phyloP scores from a whole-genome alignment of 2,888 invertebrate species.

The Idaea dimidiata region DNA sequence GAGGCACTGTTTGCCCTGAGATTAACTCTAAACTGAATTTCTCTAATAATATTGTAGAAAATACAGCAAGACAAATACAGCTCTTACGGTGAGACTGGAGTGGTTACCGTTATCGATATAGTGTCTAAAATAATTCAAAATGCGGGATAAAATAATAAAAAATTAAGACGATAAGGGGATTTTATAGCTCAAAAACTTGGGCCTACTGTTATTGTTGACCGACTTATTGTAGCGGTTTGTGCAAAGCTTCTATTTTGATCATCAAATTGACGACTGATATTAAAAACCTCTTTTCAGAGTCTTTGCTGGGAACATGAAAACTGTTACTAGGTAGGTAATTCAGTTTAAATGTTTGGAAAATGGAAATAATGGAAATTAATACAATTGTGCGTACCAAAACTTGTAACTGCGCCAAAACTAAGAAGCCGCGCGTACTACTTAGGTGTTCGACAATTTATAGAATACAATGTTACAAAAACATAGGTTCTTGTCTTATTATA shows the following conservation, averaged over 20 bases:
- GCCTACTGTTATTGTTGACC: background rate
- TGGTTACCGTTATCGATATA: background rate
- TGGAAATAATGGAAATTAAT: too few relatives aligned
- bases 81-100: background rate
- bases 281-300: background rate
- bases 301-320: slow-evolving; percentile 4
- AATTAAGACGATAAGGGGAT: background rate
- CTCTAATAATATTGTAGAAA: background rate
- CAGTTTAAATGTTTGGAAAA: too few relatives aligned
- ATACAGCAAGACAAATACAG: background rate
- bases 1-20: too few relatives aligned
- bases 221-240: background rate
- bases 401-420: too few relatives aligned
- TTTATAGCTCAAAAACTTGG: too few relatives aligned
- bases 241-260: background rate
- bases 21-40: background rate
- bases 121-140: background rate
- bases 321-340: background rate
- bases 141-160: background rate
- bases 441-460: too few relatives aligned
- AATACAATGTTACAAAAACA: too few relatives aligned
- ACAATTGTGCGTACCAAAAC: too few relatives aligned
- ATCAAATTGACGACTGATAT: background rate
- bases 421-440: too few relatives aligned
- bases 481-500: too few relatives aligned